Conservation (phyloP, 2,888 invertebrate genomes). For the Dryocosmus kuriphilus region DNA sequence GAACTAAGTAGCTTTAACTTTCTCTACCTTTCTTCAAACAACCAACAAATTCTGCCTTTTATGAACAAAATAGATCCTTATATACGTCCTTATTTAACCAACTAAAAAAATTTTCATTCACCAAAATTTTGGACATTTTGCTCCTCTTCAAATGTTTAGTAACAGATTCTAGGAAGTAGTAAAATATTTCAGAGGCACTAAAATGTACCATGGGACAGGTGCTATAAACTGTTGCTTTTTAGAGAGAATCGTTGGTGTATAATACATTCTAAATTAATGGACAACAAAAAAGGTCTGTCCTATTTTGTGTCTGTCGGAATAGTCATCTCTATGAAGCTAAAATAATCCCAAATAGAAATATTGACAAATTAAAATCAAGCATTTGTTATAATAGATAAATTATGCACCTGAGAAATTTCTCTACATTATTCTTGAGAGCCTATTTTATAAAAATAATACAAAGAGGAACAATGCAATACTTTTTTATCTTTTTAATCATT, state of each 20-base stretch:
- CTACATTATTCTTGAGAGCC: neutral
- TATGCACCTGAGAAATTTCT: neutral
- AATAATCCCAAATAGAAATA: slow-evolving; percentile 16
- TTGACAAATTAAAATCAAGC: neutral
- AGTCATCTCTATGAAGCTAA: neutral
- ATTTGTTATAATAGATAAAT: neutral
- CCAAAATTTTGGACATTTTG: neutral
- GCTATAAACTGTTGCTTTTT: neutral
- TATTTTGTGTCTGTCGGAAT: neutral
- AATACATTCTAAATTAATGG: neutral
- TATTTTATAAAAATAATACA: neutral
- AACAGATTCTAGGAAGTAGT: neutral
- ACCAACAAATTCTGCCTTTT: neutral
- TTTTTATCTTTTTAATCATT: neutral
- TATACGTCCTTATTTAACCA: neutral
- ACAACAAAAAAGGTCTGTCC: neutral
- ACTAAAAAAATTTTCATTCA: neutral
- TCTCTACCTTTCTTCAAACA: neutral
- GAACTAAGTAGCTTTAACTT: neutral
- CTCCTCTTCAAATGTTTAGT: neutral
- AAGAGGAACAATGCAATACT: neutral
- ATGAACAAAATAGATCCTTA: neutral
- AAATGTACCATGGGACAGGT: neutral
- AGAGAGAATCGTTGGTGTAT: neutral
- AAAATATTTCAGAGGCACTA: neutral